phyloP scores from a whole-genome alignment of 1,140 invertebrate species.

The Dreissena polymorpha region DNA sequence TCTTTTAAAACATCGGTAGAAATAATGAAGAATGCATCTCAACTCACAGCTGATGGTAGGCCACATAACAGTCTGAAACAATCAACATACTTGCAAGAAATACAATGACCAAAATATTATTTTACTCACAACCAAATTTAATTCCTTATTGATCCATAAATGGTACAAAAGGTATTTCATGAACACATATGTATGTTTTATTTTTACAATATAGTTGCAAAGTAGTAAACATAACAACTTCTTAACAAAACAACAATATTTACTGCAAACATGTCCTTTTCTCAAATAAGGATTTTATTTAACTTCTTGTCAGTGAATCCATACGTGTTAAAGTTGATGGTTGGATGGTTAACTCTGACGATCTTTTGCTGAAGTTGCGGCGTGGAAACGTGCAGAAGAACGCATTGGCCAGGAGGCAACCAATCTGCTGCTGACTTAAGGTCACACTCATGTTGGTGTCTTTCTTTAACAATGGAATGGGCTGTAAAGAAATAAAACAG shows the following conservation, averaged over 20 bases:
- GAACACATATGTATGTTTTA: too few relatives aligned
- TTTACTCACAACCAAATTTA: too few relatives aligned
- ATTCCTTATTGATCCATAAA: background rate
- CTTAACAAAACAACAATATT: too few relatives aligned
- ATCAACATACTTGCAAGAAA: conserved; percentile 42
- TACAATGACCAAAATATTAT: too few relatives aligned
- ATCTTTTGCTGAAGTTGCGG: conserved; percentile 77
- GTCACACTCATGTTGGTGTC: conserved; percentile 83
- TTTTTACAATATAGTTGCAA: too few relatives aligned
- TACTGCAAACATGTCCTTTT: too few relatives aligned
- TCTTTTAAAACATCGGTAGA: conserved; percentile 88
- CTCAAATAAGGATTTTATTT: too few relatives aligned
- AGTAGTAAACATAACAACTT: too few relatives aligned
- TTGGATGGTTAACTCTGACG: conserved; percentile 84
- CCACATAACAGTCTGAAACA: conserved; percentile 70
- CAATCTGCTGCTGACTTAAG: conserved; percentile 92
- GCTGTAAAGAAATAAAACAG: conserved; percentile 68
- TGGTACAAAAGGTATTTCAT: background rate
- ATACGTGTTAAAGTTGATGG: conserved; percentile 94
- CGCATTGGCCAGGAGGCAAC: conserved; percentile 94
- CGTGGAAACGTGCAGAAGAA: conserved; percentile 98
- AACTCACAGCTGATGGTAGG: conserved; percentile 78
- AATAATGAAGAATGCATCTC: conserved; percentile 94
- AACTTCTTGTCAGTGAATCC: background rate
- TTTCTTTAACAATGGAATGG: conserved; percentile 89